These are phyloP conservation scores for Chloroceryle inda DNA, from an alignment of 2,797 vertebrate genomes.

Conservation along the genomic window DNA sequence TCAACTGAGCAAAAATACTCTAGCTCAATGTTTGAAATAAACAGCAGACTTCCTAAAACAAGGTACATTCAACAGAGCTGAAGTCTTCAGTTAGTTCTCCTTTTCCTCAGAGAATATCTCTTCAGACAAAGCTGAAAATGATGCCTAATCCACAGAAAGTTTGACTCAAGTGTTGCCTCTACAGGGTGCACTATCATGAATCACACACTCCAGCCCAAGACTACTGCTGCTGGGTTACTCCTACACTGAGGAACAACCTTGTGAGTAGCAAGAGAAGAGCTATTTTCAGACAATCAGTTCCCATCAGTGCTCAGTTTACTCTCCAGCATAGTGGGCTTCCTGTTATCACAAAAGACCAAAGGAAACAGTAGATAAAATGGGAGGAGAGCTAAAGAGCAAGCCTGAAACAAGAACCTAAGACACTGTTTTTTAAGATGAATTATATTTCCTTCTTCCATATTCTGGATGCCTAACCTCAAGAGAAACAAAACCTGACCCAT, in stretches of 20 bases:
- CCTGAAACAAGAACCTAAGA: not conserved
- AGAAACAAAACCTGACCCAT: not conserved
- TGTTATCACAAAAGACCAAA: not conserved
- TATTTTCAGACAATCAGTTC: not conserved
- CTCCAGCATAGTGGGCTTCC: not conserved
- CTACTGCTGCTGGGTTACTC: not conserved
- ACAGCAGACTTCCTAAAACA: not conserved
- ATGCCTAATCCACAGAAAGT: not conserved
- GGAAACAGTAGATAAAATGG: not conserved
- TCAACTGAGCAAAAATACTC: not conserved
- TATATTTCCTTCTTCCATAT: not conserved
- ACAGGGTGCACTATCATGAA: rapidly evolving
- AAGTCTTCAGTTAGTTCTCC: not conserved
- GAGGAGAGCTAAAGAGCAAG: not conserved
- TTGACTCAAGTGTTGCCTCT: not conserved
- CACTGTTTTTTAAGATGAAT: not conserved
- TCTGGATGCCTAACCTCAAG: not conserved
- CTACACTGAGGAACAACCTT: not conserved
- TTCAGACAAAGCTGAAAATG: not conserved
- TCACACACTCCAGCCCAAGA: not conserved
- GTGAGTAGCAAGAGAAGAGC: not conserved
- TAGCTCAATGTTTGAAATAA: not conserved
- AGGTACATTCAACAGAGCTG: not conserved
- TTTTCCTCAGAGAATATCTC: not conserved
- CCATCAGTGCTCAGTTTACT: not conserved